phyloP scores from a whole-genome alignment of 2,888 invertebrate species.

The Frankliniella fusca region DNA sequence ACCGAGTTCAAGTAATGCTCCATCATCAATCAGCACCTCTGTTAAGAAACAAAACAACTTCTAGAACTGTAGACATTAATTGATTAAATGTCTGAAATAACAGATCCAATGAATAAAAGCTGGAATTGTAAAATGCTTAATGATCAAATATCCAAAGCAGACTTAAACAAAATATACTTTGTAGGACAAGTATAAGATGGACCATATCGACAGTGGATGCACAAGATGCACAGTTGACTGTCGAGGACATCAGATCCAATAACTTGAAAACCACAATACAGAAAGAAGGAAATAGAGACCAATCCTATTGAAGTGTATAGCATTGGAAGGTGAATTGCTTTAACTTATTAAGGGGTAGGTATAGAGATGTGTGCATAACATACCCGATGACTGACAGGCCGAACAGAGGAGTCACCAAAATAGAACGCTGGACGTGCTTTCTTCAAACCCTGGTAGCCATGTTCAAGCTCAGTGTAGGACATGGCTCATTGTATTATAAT shows the following conservation, averaged over 20 bases:
- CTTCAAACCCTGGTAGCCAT: constrained; percentile 83
- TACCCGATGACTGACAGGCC: constrained; percentile 12
- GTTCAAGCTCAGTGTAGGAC: constrained; percentile 90
- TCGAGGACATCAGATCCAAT: neutral
- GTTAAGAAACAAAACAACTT: constrained; percentile 27
- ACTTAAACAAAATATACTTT: too few species aligned
- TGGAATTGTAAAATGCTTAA: too few species aligned
- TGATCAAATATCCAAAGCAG: too few species aligned
- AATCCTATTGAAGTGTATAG: too few species aligned
- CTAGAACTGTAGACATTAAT: neutral
- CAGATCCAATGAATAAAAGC: too few species aligned
- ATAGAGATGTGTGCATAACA: neutral
- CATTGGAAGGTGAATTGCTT: too few species aligned
- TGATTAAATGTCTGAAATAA: too few species aligned
- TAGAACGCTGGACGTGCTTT: constrained; percentile 67
- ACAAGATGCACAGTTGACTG: neutral
- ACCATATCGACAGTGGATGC: neutral
- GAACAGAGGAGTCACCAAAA: constrained; percentile 51
- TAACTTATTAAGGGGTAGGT: too few species aligned
- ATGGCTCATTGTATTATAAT: constrained; percentile 48
- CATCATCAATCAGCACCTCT: constrained; percentile 27
- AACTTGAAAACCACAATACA: too few species aligned
- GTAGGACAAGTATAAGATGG: too few species aligned
- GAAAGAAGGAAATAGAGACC: too few species aligned
- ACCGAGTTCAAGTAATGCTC: constrained; percentile 36